Evolutionary conservation across 1,140 invertebrate genomes (phyloP), one percentile per base, ranked within the genome.

Genomic region (Drosophila lowei): DNA sequence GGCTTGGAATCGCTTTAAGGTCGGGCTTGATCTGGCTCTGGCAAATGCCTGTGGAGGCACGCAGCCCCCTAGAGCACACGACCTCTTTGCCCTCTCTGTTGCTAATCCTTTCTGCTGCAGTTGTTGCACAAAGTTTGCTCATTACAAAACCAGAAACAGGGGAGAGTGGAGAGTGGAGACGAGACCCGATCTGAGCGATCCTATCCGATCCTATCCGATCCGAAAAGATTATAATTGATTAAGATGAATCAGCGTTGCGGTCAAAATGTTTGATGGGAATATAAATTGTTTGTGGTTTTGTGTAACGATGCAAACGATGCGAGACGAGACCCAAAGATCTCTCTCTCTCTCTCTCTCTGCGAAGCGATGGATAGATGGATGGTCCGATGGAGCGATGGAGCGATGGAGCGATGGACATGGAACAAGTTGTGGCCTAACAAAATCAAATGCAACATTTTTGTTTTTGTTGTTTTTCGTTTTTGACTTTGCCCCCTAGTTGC

Each of bases 241-340:
- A 89, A 89, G 84, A 89, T 89, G 84, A 89, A 89, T 89, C 84
- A 89, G 84, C 80, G 84, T 80, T 89, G 84, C 86, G 84, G 84
- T 89, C 84, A 89, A 68, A 89, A 89, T 89, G 84, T 89, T 89
- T 85, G 84, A 89, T 89, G 84, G 84, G 84, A 89, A 89, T 89
- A 90, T 90, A 89, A 89, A 89, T 89, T 89, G 85, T 89, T 89
- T 89, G 84, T 89, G 84, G 84, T 89, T 89, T 89, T 89, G 83
- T 88, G 83, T 88, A 88, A 83, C 78, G 83, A 83, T 83, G 83
- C 76, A 75, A 67, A 68, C 34, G 34, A 38, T 38, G 34, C 34
- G 11, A 38, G 34, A 38, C 34, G 11, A 57, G 30, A 34, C 30
- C 8, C 30, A 9, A 9, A 38, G 34, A 38, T 38, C 4, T 13